phyloP scores from a whole-genome alignment of 2,113 vertebrate species.

The Eonycteris spelaea region DNA sequence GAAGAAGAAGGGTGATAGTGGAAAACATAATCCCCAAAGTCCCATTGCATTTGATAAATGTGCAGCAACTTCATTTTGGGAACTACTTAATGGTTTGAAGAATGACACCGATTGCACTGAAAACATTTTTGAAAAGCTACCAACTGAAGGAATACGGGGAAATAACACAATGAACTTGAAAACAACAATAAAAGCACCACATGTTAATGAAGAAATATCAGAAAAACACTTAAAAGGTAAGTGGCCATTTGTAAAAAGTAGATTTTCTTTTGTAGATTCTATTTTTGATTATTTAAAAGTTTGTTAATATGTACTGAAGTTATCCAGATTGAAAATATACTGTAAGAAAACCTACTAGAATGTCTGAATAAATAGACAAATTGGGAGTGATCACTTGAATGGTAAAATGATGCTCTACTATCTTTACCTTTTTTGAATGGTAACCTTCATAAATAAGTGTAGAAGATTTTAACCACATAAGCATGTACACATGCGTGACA shows the following conservation, averaged over 20 bases:
- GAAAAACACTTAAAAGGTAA: slow-evolving; percentile 48
- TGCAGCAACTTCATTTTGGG: not conserved
- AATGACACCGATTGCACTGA: not conserved
- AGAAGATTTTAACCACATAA: not conserved
- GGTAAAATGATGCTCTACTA: not conserved
- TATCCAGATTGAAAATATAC: not conserved
- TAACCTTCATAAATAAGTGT: not conserved
- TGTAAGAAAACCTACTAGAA: not conserved
- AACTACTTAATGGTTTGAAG: not conserved
- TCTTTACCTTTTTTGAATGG: not conserved
- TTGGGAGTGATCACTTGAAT: not conserved
- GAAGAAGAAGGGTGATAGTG: not conserved
- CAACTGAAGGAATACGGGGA: not conserved
- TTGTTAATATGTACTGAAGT: not conserved
- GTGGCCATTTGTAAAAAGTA: not conserved
- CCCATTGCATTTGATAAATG: not conserved
- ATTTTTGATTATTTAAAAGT: slow-evolving; percentile 9
- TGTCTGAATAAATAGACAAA: not conserved
- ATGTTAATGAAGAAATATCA: slow-evolving; percentile 34
- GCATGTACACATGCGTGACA: not conserved
- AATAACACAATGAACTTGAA: not conserved
- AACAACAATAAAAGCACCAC: not conserved
- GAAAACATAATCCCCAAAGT: not conserved
- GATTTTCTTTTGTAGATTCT: not conserved
- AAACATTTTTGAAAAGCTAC: not conserved